Conservation (phyloP, 2,888 invertebrate genomes). For the Selenia dentaria region DNA sequence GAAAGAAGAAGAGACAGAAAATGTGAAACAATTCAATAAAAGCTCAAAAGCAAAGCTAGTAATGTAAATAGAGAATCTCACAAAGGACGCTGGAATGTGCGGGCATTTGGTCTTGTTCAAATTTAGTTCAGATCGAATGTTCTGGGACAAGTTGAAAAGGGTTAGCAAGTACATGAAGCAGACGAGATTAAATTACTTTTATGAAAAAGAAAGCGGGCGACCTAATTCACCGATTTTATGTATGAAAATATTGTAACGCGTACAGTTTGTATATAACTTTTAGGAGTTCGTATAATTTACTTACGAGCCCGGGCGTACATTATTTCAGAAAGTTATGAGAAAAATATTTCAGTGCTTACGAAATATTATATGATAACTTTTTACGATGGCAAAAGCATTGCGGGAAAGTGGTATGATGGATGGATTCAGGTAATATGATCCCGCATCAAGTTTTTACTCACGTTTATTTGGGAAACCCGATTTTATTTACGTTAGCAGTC, state of each 20-base stretch:
- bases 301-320: constrained; percentile 35
- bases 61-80: constrained; percentile 75
- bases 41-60: constrained; percentile 65
- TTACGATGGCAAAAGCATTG: constrained; percentile 26
- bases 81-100: constrained; percentile 75
- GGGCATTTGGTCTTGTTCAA: constrained; percentile 72
- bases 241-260: constrained; percentile 40
- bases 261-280: constrained; percentile 43
- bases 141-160: constrained; percentile 76
- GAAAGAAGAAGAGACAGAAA: constrained; percentile 35
- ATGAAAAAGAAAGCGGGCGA: constrained; percentile 55
- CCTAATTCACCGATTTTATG: constrained; percentile 44
- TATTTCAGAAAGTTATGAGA: constrained; percentile 31
- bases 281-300: constrained; percentile 39
- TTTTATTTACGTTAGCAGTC: constrained; percentile 48
- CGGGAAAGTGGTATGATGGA: constrained; percentile 28
- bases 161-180: constrained; percentile 67
- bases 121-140: constrained; percentile 78
- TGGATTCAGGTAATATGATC: constrained; percentile 15
- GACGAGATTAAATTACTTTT: constrained; percentile 72
- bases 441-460: constrained; percentile 14
- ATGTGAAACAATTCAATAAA: constrained; percentile 71
- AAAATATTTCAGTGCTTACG: constrained; percentile 26
- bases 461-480: constrained; percentile 31
- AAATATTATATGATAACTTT: constrained; percentile 32